phyloP scores from a whole-genome alignment of 2,888 invertebrate genomes.

The Argyra leucocephala region DNA sequence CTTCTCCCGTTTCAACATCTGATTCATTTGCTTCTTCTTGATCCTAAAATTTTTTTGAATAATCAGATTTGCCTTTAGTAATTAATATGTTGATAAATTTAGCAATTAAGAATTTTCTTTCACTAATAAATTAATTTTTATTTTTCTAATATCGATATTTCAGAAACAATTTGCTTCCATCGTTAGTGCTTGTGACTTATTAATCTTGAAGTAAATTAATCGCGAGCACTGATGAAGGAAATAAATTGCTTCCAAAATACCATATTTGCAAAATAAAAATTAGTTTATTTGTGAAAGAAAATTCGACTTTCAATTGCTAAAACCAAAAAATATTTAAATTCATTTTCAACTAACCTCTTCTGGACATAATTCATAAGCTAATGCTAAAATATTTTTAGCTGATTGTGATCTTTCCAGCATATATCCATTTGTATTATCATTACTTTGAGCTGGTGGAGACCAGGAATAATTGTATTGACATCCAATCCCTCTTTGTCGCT shows the following conservation, averaged over 20 bases:
- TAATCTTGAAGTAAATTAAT: too few relatives aligned
- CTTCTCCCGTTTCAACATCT: slow-evolving; percentile 39
- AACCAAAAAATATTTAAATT: slow-evolving; percentile 14
- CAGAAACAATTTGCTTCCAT: too few relatives aligned
- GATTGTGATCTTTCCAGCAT: slow-evolving; percentile 90
- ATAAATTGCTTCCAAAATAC: too few relatives aligned
- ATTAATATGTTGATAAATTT: not conserved
- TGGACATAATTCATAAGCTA: slow-evolving; percentile 66
- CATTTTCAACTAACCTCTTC: slow-evolving; percentile 51
- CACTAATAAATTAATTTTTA: too few relatives aligned
- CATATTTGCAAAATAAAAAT: not conserved
- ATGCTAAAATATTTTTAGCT: slow-evolving; percentile 76
- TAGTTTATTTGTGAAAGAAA: too few relatives aligned
- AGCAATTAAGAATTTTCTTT: too few relatives aligned
- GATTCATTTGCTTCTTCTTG: slow-evolving; percentile 43
- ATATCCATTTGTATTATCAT: slow-evolving; percentile 89
- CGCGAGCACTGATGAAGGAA: too few relatives aligned
- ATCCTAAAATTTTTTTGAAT: slow-evolving; percentile 30
- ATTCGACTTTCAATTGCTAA: not conserved
- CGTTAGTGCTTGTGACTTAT: too few relatives aligned
- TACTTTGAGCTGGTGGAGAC: slow-evolving; percentile 90
- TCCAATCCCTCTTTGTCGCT: slow-evolving; percentile 52
- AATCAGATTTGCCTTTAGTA: not conserved
- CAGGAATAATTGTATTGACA: slow-evolving; percentile 76
- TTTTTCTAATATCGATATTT: too few relatives aligned